Conservation (phyloP, 1,140 invertebrate genomes). For the Orussus abietinus region DNA sequence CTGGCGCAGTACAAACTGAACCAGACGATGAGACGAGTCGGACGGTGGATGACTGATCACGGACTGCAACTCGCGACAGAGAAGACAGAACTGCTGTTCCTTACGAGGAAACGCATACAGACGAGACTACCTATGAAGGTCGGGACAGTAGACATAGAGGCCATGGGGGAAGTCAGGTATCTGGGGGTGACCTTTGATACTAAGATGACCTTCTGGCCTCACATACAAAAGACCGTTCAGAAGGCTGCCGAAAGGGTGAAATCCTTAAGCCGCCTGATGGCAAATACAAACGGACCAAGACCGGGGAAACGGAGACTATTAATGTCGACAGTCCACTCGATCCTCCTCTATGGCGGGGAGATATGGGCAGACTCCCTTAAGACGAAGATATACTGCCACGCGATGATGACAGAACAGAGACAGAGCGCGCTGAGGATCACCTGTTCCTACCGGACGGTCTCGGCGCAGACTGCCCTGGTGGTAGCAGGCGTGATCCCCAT, state of each 20-base stretch:
- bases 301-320: constrained; percentile 18
- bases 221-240: constrained; percentile 13
- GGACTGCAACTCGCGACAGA: constrained; percentile 5
- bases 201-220: constrained; percentile 14
- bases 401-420: constrained; percentile 14
- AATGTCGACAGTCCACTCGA: constrained; percentile 15
- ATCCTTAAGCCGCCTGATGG: constrained; percentile 18
- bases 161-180: constrained; percentile 18
- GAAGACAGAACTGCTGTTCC: background rate
- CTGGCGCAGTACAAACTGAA: constrained; percentile 12
- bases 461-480: constrained; percentile 20
- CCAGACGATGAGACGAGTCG: constrained; percentile 15
- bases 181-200: constrained; percentile 20
- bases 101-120: background rate
- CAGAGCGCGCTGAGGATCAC: constrained; percentile 17
- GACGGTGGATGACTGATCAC: constrained; percentile 16
- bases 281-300: constrained; percentile 24
- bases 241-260: constrained; percentile 13
- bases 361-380: constrained; percentile 17
- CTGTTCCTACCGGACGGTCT: constrained; percentile 23
- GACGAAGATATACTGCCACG: constrained; percentile 12
- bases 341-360: constrained; percentile 22
- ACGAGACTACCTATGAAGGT: no score
- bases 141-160: constrained; percentile 1
- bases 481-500: constrained; percentile 18